Evolutionary conservation across 2,888 invertebrate species (phyloP), one percentile per base, ranked within the genome.

Genomic region (Graphium colonna): DNA sequence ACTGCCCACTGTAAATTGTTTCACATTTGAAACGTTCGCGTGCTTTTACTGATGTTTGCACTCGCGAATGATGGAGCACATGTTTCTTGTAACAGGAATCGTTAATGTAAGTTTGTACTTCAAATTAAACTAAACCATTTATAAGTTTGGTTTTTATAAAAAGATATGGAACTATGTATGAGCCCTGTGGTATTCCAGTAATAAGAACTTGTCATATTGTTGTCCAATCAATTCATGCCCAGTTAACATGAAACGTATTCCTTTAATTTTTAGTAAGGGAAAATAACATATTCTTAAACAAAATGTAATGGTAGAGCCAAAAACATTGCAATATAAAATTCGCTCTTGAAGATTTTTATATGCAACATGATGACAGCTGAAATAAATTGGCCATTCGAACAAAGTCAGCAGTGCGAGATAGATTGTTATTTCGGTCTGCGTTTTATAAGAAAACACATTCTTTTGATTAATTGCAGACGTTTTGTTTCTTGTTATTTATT

Each of bases 21-120:
- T 72, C 73, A 76, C 74, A 67, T 75, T 73, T 68, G 66, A 61
- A 60, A 60, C 58, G 56, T 62, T 60, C 55, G 51, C 56, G 47
- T 60, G 55, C 57, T 77, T 76, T 76, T 75, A 71, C 71, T 72
- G 68, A 67, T 75, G 73, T 79, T 79, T 77, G 73, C 75, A 76
- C 73, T 75, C 61, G 70, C 71, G 71, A 82, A 77, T 81, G 82
- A 82, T 82, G 80, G 67, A 80, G 72, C 70, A 71, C 82, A 79
- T 63, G 59, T 71, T 64, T 72, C 67, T 69, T 64, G 64, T 62
- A 64, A 5, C 13, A 42, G 38, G 54, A 10, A 26, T 26, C n/a
- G n/a, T n/a, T n/a, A n/a, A n/a, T n/a, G n/a, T n/a, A n/a, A n/a
- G n/a, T n/a, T n/a, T n/a, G n/a, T n/a, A n/a, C n/a, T n/a, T n/a